phyloP scores from a whole-genome alignment of 53 echinoderm and acorn worm species.

The Mesocentrotus franciscanus region DNA sequence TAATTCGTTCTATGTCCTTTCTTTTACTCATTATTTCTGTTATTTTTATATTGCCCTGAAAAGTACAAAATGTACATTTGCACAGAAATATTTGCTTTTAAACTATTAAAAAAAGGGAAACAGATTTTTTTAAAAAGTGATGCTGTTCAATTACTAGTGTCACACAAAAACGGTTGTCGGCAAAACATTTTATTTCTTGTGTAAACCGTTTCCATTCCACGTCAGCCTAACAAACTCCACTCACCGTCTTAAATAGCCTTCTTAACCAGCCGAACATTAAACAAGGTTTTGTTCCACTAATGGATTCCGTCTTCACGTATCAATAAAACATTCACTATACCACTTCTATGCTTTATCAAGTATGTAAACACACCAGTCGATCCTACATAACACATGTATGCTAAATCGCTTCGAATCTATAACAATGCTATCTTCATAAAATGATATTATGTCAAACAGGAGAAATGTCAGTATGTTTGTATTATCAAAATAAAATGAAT shows the following conservation, averaged over 20 bases:
- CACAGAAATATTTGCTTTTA: too few relatives aligned
- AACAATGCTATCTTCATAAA: background rate
- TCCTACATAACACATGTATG: background rate
- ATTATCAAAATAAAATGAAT: too few relatives aligned
- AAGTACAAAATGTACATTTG: too few relatives aligned
- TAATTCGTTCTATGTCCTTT: too few relatives aligned
- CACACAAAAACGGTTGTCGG: background rate
- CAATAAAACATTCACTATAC: background rate
- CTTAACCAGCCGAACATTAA: background rate
- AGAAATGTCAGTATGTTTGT: background rate
- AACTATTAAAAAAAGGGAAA: too few relatives aligned
- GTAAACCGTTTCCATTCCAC: background rate
- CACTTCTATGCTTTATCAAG: background rate
- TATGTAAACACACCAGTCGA: background rate
- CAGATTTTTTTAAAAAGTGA: background rate
- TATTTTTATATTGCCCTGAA: too few relatives aligned
- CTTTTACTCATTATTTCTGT: too few relatives aligned
- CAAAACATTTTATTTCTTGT: background rate
- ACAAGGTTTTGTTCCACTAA: background rate
- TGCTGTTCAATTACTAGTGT: background rate
- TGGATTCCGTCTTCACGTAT: slow-evolving; percentile 25
- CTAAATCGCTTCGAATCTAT: background rate
- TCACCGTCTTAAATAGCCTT: background rate
- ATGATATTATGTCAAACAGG: background rate
- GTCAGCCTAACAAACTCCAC: background rate